Conservation (phyloP, 2,113 vertebrate species). For the Hydropotes inermis region DNA sequence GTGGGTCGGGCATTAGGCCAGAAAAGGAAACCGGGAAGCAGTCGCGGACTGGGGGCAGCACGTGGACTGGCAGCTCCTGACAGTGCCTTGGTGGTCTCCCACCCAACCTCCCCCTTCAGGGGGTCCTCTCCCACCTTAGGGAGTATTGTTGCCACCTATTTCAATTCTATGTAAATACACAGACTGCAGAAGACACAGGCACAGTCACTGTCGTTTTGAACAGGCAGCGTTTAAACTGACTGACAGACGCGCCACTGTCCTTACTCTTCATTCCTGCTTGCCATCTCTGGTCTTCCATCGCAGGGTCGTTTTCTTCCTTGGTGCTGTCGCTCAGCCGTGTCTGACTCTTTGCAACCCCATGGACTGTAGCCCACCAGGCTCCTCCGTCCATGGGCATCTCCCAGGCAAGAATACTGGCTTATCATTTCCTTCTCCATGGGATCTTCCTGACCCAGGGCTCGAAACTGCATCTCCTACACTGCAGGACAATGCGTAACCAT, state of each 20-base stretch:
- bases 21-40: rapidly evolving
- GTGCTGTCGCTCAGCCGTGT: background rate
- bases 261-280: background rate
- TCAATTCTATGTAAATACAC: background rate
- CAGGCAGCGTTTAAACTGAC: background rate
- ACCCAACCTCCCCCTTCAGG: rapidly evolving
- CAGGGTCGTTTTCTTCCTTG: background rate
- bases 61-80: rapidly evolving
- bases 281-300: background rate
- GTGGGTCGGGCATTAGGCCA: background rate
- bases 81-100: background rate
- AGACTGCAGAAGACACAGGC: background rate
- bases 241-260: background rate
- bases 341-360: background rate
- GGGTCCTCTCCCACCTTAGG: background rate
- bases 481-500: background rate
- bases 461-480: background rate
- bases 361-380: background rate
- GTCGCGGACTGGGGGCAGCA: background rate
- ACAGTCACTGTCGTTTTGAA: background rate
- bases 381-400: background rate
- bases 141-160: rapidly evolving
- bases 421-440: background rate
- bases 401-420: background rate
- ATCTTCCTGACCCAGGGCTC: background rate